phyloP scores from a whole-genome alignment of 2,113 vertebrate species.

The Ibidorhyncha struthersii region DNA sequence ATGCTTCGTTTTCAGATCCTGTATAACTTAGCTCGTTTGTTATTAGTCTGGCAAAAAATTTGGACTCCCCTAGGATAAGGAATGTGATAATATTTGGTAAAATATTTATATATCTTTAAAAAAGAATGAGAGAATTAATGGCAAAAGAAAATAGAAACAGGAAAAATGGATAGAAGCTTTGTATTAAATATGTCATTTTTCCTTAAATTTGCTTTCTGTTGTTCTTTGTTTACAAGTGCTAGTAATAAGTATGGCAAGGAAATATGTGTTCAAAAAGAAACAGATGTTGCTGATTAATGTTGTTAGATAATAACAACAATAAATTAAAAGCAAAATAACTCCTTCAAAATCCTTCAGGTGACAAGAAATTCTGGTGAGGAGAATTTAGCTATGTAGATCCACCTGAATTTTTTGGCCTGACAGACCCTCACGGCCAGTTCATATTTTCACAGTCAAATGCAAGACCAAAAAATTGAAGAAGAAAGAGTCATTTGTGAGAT shows the following conservation, averaged over 20 bases:
- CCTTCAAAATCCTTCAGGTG: neutral
- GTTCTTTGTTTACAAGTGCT: neutral
- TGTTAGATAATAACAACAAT: neutral
- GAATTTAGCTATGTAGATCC: neutral
- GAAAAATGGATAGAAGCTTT: neutral
- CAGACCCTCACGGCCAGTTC: accelerated
- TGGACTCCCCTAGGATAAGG: neutral
- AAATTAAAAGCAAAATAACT: neutral
- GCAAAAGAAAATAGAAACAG: neutral
- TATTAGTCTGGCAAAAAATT: neutral
- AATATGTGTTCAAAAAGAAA: neutral
- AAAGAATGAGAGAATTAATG: neutral
- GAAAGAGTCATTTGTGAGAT: neutral
- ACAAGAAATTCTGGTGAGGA: neutral
- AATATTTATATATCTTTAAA: neutral
- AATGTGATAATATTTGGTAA: neutral
- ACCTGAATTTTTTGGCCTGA: neutral
- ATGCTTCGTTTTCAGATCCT: neutral
- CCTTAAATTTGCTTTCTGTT: neutral
- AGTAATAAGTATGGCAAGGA: neutral
- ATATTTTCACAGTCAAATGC: neutral
- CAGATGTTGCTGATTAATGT: neutral
- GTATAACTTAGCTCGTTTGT: neutral
- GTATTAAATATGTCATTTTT: neutral
- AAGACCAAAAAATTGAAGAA: neutral